These are phyloP conservation scores for Ceyx cyanopectus DNA, from an alignment of 2,113 vertebrate genomes.

Conservation along the genomic window DNA sequence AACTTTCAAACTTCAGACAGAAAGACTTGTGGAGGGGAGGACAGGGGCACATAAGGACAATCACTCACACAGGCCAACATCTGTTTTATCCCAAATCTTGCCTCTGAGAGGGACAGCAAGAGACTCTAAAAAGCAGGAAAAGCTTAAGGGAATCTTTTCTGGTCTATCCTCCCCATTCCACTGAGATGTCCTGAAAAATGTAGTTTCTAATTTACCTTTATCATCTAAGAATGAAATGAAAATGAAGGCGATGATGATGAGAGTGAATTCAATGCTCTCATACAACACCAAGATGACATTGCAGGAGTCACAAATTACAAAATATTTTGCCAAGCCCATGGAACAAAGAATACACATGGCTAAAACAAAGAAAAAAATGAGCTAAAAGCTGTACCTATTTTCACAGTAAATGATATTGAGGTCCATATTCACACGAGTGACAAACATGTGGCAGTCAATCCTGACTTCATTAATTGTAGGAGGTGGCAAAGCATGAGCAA, in stretches of 20 bases:
- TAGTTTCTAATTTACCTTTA: background rate
- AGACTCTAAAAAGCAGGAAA: background rate
- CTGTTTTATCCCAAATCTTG: constrained; percentile 29
- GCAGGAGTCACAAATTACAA: background rate
- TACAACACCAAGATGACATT: background rate
- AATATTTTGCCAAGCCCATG: background rate
- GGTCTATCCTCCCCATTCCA: background rate
- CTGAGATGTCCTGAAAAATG: background rate
- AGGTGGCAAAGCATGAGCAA: constrained; percentile 95
- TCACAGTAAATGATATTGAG: constrained; percentile 99
- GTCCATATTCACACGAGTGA: constrained; percentile 99
- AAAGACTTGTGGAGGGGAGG: background rate
- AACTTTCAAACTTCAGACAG: constrained; percentile 36
- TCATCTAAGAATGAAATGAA: background rate
- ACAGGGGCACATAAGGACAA: constrained; percentile 7
- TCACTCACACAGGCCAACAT: background rate
- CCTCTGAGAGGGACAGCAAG: background rate
- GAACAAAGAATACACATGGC: constrained; percentile 7
- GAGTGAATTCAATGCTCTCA: background rate
- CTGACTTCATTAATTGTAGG: constrained; percentile 99
- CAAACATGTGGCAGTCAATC: constrained; percentile 99
- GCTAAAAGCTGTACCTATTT: constrained; percentile 88
- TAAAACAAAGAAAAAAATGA: constrained; percentile 31
- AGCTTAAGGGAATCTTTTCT: background rate
- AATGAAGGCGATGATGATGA: background rate